Evolutionary conservation across 1,140 invertebrate genomes (phyloP).

Genomic region (Ostrea denselamellosa): DNA sequence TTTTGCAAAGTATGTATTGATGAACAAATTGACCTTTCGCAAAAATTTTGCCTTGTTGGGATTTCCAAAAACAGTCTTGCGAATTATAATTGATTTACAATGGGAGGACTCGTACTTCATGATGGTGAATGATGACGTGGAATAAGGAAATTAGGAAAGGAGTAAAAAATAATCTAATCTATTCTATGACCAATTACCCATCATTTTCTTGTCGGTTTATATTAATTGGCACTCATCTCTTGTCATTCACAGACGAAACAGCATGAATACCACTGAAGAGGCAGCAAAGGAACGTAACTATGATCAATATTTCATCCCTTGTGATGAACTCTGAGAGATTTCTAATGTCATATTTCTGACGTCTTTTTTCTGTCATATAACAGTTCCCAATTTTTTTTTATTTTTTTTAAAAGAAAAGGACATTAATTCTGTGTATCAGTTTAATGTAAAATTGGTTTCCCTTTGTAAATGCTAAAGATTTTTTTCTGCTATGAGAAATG

Average conservation of each 20-base stretch:
- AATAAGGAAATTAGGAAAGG: not conserved
- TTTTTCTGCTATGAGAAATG: no score
- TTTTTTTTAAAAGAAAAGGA: not conserved
- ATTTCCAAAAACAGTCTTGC: no score
- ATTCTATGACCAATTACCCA: not conserved
- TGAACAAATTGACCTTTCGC: no score
- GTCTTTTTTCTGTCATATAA: not conserved
- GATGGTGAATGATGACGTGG: no score
- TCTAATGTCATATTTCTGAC: not conserved
- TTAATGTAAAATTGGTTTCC: not conserved
- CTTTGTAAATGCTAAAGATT: no score
- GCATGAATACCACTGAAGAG: not conserved
- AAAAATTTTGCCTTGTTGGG: no score
- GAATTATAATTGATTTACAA: no score
- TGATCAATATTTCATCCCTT: conserved; percentile 1
- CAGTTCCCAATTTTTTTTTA: not conserved
- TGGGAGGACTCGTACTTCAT: no score
- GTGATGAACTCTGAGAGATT: not conserved
- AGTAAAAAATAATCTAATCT: not conserved
- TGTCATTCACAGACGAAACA: conserved; percentile 28
- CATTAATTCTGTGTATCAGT: not conserved
- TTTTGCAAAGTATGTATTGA: no score
- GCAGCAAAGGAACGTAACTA: not conserved
- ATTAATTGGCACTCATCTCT: not conserved
- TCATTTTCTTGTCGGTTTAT: not conserved